phyloP scores from a whole-genome alignment of 2,888 invertebrate genomes.

The Melipona bicolor region DNA sequence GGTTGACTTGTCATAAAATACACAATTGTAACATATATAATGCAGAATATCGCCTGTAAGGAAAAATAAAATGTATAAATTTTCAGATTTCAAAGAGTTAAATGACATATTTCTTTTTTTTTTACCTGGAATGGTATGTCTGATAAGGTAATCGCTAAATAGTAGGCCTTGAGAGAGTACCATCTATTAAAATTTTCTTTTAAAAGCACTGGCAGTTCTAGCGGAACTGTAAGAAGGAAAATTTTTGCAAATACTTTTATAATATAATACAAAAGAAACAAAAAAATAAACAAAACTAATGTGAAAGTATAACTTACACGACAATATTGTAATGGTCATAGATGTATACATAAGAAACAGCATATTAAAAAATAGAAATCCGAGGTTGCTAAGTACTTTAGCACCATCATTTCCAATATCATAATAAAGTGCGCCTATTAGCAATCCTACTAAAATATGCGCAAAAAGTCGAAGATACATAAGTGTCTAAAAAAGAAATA shows the following conservation, averaged over 20 bases:
- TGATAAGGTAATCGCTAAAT: conserved; percentile 97
- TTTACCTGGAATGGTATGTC: conserved; percentile 98
- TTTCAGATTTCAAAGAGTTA: background rate
- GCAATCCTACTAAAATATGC: conserved; percentile 95
- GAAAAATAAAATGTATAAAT: background rate
- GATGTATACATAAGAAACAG: conserved; percentile 99
- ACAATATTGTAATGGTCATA: conserved; percentile 99
- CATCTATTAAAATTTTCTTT: conserved; percentile 98
- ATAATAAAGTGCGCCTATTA: conserved; percentile 97
- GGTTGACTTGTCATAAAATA: conserved; percentile 98
- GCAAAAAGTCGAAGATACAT: conserved; percentile 97
- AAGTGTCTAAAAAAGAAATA: conserved; percentile 89
- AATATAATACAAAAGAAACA: background rate
- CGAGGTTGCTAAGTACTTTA: conserved; percentile 97
- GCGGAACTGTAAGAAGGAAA: conserved; percentile 88
- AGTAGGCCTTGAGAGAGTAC: conserved; percentile 98
- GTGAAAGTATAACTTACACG: conserved; percentile 90
- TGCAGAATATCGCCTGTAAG: conserved; percentile 95
- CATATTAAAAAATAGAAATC: conserved; percentile 99
- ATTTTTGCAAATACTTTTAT: background rate
- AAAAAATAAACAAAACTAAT: background rate
- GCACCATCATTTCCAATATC: conserved; percentile 98
- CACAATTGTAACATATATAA: conserved; percentile 96
- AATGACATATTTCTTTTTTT: background rate
- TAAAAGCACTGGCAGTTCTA: conserved; percentile 97